These are phyloP conservation scores for Chelidonichthys spinosus DNA, from an alignment of 2,797 vertebrate genomes.

Conservation along the genomic window DNA sequence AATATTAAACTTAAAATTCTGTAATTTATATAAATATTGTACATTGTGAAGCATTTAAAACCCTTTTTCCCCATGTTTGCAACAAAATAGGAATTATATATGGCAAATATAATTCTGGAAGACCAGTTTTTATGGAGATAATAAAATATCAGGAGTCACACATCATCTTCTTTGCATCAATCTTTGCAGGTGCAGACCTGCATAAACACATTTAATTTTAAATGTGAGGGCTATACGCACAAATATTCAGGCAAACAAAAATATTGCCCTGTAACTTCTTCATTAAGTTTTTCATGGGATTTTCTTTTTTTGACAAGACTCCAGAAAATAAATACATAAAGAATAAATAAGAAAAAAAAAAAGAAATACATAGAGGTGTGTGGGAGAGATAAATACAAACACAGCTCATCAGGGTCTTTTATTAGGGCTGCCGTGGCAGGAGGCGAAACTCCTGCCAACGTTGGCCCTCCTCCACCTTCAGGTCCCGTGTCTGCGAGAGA, in stretches of 20 bases:
- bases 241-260: neutral
- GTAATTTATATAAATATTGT: too few species aligned
- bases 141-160: neutral
- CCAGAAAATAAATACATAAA: neutral
- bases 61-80: neutral
- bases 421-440: neutral
- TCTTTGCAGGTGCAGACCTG: neutral
- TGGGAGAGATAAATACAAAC: neutral
- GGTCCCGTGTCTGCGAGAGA: neutral
- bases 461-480: constrained; percentile 17
- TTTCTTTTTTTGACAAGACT: neutral
- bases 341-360: neutral
- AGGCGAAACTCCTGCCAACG: neutral
- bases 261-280: neutral
- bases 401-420: neutral
- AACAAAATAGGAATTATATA: neutral
- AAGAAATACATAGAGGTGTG: neutral
- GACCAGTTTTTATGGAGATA: neutral
- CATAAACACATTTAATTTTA: neutral
- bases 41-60: neutral
- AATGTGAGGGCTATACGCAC: neutral
- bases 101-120: neutral
- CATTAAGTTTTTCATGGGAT: neutral
- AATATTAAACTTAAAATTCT: too few species aligned
- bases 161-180: too few species aligned